Evolutionary conservation across 2,888 invertebrate species (phyloP), one percentile per base, ranked within the genome.

Genomic region (Aphodius granarius): DNA sequence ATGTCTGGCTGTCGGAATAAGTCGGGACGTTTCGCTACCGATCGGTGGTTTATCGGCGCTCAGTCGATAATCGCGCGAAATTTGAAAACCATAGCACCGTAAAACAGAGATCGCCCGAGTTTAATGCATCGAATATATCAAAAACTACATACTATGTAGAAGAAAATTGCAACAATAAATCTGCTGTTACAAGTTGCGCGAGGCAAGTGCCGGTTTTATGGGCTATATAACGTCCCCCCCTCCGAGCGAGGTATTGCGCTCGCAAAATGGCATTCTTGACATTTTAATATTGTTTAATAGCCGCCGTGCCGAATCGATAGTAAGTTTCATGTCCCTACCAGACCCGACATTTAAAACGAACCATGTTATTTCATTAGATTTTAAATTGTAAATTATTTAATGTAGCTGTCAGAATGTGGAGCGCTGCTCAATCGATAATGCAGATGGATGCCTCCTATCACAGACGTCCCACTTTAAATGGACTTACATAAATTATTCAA

Each of bases 141-240:
- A 81, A 80, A 80, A 81, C 78, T 81, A 81, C 83, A 81, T 81
- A 81, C 81, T 83, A 82, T 81, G 83, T 83, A 82, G 83, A 83
- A 83, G 84, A 84, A 85, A 86, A 85, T 86, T 86, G 85, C 84
- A 83, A 85, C 85, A 84, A 85, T 85, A 86, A 86, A 86, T 85
- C 84, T 83, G 83, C 81, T 81, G 81, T 83, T 84, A 84, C 84
- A 84, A 84, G 83, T 83, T 81, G 83, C 81, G 82, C 83, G 82
- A 82, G 82, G 80, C 81, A 81, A 82, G 82, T 82, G 84, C 83
- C 83, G 82, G 83, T 80, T 85, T 85, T 85, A 85, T 84, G 83
- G 83, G 79, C 84, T 81, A 83, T 84, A 84, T 85, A 85, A 84
- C 70, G 71, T 72, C 81, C 77, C 79, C 79, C 79, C 79, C 13